phyloP scores from a whole-genome alignment of 2,888 invertebrate genomes.

The Eilema caniola region DNA sequence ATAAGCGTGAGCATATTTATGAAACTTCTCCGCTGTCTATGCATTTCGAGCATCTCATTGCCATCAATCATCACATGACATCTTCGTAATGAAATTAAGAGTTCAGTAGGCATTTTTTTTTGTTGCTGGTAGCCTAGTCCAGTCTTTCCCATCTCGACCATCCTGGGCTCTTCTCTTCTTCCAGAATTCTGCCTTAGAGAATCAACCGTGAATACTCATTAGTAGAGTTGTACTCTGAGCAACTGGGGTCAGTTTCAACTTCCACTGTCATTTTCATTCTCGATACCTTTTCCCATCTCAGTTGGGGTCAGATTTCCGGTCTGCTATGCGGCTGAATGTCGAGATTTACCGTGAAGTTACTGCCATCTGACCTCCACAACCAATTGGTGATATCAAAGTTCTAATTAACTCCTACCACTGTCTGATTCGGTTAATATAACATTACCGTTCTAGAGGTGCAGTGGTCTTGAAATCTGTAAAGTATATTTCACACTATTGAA shows the following conservation, averaged over 20 bases:
- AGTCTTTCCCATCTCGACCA: background rate
- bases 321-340: too few species aligned
- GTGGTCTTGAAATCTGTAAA: constrained; percentile 9
- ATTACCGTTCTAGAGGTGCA: background rate
- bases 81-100: background rate
- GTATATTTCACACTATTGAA: constrained; percentile 14
- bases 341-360: too few species aligned
- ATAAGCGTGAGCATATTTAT: too few species aligned
- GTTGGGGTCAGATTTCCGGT: too few species aligned
- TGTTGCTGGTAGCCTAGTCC: too few species aligned
- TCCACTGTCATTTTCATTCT: too few species aligned
- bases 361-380: too few species aligned
- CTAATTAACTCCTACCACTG: constrained; percentile 12
- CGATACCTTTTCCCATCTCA: too few species aligned
- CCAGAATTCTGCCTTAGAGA: background rate
- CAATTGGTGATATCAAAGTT: too few species aligned
- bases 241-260: background rate
- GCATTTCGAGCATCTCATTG: background rate
- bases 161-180: background rate
- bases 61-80: background rate
- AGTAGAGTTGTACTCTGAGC: background rate
- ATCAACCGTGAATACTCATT: background rate
- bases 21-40: background rate
- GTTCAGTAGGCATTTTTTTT: background rate
- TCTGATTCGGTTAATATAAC: background rate